Conservation (phyloP, 2,113 vertebrate species). For the Ammodytes marinus region DNA sequence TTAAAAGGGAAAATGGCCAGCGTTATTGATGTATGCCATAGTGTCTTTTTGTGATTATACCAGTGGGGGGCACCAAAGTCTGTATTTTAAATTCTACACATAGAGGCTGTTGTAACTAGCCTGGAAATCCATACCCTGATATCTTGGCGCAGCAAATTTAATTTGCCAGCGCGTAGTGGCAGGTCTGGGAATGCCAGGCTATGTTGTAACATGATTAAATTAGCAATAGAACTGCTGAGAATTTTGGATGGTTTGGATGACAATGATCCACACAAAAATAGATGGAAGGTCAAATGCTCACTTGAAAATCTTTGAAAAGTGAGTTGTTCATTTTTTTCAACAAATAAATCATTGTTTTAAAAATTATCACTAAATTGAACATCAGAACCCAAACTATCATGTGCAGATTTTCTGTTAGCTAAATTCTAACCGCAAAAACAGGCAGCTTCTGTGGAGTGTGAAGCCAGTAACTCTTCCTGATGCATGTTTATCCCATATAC, state of each 20-base stretch:
- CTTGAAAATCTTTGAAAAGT: not conserved
- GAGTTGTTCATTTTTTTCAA: not conserved
- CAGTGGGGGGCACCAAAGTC: not conserved
- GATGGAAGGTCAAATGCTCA: not conserved
- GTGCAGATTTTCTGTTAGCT: not conserved
- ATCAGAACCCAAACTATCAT: not conserved
- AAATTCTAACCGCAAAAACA: not conserved
- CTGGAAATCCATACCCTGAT: no score
- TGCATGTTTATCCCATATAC: not conserved
- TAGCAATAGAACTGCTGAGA: not conserved
- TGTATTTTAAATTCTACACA: not conserved
- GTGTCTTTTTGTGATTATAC: not conserved
- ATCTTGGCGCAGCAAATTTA: no score
- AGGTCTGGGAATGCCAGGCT: no score
- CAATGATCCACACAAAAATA: not conserved
- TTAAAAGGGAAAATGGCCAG: not conserved
- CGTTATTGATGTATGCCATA: not conserved
- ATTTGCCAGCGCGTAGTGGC: no score
- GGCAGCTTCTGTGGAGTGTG: not conserved
- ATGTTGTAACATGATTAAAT: not conserved
- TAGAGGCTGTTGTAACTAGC: not conserved
- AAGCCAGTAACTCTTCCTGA: not conserved
- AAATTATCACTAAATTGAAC: not conserved
- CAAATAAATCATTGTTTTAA: not conserved
- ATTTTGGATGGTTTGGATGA: not conserved